Evolutionary conservation across 2,113 vertebrate genomes (phyloP).

Genomic region (Centropus bengalensis): DNA sequence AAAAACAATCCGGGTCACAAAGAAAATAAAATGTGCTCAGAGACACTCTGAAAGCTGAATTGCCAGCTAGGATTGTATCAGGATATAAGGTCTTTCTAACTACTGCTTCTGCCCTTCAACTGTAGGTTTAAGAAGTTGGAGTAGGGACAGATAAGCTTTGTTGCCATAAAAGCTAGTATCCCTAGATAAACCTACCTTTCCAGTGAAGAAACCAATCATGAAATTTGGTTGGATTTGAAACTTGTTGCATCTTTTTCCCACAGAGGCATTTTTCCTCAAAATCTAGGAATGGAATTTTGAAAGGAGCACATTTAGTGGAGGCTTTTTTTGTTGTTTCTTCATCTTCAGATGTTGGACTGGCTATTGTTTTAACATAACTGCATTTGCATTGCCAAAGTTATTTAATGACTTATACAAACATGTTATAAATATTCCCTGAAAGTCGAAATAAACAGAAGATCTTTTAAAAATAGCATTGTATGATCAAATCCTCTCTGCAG

Average conservation of each 20-base stretch:
- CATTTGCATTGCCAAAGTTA: neutral
- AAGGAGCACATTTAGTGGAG: neutral
- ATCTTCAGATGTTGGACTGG: neutral
- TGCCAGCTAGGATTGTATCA: neutral
- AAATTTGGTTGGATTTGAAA: neutral
- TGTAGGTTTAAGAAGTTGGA: neutral
- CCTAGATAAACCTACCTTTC: neutral
- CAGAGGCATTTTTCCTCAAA: neutral
- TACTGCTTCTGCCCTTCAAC: neutral
- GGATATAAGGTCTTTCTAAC: neutral
- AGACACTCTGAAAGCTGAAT: neutral
- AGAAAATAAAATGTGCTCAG: neutral
- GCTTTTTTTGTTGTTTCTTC: neutral
- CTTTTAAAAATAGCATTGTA: neutral
- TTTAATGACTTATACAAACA: neutral
- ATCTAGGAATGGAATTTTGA: neutral
- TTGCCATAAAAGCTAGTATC: neutral
- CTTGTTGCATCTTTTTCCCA: neutral
- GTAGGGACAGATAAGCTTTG: neutral
- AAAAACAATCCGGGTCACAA: neutral
- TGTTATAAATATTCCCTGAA: neutral
- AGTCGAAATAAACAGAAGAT: neutral
- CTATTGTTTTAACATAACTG: neutral
- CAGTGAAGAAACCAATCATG: neutral
- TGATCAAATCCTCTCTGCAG: neutral